Conservation (phyloP, 2,888 invertebrate species). For the Mimumesa dahlbomi region DNA sequence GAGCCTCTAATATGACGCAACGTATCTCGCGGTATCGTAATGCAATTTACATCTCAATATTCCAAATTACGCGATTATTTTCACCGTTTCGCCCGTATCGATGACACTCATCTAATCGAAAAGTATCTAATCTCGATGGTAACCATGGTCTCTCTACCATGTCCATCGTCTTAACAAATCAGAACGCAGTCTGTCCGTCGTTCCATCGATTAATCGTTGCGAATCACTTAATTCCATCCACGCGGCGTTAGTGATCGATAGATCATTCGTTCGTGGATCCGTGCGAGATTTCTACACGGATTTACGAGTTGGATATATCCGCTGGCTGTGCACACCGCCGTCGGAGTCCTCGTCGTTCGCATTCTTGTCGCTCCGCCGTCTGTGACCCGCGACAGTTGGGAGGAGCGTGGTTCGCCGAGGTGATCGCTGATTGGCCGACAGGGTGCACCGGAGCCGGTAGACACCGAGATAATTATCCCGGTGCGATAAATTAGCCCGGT, state of each 20-base stretch:
- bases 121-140: too few relatives aligned
- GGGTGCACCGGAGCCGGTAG: constrained; percentile 59
- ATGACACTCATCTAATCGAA: too few relatives aligned
- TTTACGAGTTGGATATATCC: constrained; percentile 40
- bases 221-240: constrained; percentile 42
- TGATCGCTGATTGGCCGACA: constrained; percentile 54
- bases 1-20: constrained; percentile 19
- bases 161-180: too few relatives aligned
- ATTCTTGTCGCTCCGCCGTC: constrained; percentile 43
- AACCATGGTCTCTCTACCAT: too few relatives aligned
- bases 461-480: constrained; percentile 72
- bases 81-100: not conserved
- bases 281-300: constrained; percentile 23
- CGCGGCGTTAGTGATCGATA: constrained; percentile 17
- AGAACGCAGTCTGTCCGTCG: not conserved
- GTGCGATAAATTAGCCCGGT: constrained; percentile 71
- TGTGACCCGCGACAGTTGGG: constrained; percentile 56
- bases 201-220: constrained; percentile 34
- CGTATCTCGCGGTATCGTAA: constrained; percentile 13
- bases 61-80: not conserved
- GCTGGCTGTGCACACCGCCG: constrained; percentile 40
- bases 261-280: not conserved
- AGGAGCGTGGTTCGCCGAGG: constrained; percentile 46
- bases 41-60: constrained; percentile 16
- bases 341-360: constrained; percentile 36